These are phyloP conservation scores for Xestia rhomboidea DNA, from an alignment of 2,888 invertebrate genomes.

Conservation along the genomic window DNA sequence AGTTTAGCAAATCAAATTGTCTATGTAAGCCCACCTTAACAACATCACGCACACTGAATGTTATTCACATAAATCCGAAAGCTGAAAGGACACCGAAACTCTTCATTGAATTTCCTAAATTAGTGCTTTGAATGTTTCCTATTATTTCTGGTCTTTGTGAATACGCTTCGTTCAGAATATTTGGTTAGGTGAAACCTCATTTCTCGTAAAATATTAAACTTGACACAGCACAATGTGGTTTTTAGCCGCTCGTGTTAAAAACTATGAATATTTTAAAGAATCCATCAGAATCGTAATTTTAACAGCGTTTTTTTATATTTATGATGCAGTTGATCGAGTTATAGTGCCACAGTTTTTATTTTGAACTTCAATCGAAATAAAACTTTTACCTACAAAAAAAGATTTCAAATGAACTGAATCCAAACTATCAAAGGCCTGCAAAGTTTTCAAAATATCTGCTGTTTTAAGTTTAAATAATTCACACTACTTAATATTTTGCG, in stretches of 20 bases:
- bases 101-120: constrained; percentile 51
- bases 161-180: constrained; percentile 19
- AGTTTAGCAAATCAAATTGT: not conserved
- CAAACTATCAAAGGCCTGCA: not conserved
- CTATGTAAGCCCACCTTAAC: not conserved
- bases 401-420: not conserved
- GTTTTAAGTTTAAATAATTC: not conserved
- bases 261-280: constrained; percentile 55
- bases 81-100: constrained; percentile 9
- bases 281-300: constrained; percentile 33
- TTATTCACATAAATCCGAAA: constrained; percentile 33
- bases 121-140: constrained; percentile 19
- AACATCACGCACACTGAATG: constrained; percentile 14
- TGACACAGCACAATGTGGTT: constrained; percentile 29
- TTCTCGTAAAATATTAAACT: constrained; percentile 48
- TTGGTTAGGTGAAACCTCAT: constrained; percentile 14
- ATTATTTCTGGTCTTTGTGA: constrained; percentile 12
- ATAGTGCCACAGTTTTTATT: not conserved
- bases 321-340: constrained; percentile 18
- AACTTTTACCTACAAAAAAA: not conserved
- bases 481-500: not conserved
- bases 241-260: constrained; percentile 50
- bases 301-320: constrained; percentile 32
- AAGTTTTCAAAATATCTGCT: not conserved
- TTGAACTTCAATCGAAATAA: not conserved